Evolutionary conservation across 1,140 invertebrate species (phyloP).

Genomic region (Tetragonula clypearis): DNA sequence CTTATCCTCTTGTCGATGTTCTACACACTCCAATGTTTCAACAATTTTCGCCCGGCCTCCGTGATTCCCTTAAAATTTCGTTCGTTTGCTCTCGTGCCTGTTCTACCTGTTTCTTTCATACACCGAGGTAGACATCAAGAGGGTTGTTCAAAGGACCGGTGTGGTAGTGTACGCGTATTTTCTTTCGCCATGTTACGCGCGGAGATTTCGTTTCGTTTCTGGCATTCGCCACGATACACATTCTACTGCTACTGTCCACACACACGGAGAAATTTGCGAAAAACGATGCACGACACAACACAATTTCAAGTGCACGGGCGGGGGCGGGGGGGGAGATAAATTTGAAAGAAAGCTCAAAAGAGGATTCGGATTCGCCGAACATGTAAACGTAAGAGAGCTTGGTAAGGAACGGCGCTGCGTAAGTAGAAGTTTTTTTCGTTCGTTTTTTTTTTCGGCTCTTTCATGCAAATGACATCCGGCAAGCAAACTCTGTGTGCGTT

Average conservation of each 20-base stretch:
- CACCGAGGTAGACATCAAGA: constrained; percentile 15
- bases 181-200: not conserved
- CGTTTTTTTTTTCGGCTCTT: not conserved
- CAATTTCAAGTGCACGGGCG: not conserved
- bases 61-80: constrained; percentile 9
- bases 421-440: constrained; percentile 4
- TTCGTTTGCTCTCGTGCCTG: not conserved
- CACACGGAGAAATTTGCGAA: not conserved
- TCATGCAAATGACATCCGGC: constrained; percentile 41
- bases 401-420: not conserved
- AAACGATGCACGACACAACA: not conserved
- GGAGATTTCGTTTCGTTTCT: not conserved
- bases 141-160: constrained; percentile 21
- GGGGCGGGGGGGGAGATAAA: not conserved
- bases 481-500: not conserved
- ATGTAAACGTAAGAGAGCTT: not conserved
- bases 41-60: constrained; percentile 9
- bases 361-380: too few relatives aligned
- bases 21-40: not conserved
- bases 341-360: not conserved
- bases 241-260: too few relatives aligned
- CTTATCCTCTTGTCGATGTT: not conserved
- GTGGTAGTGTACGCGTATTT: too few relatives aligned
- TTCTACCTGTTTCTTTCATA: constrained; percentile 14
- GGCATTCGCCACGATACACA: not conserved